A percentile compares a stretch with the other conserved stretches of the same genome.
These are phyloP conservation scores for Gandaritis pyraliata DNA, from an alignment of 2,888 invertebrate species.

Conservation along the genomic window DNA sequence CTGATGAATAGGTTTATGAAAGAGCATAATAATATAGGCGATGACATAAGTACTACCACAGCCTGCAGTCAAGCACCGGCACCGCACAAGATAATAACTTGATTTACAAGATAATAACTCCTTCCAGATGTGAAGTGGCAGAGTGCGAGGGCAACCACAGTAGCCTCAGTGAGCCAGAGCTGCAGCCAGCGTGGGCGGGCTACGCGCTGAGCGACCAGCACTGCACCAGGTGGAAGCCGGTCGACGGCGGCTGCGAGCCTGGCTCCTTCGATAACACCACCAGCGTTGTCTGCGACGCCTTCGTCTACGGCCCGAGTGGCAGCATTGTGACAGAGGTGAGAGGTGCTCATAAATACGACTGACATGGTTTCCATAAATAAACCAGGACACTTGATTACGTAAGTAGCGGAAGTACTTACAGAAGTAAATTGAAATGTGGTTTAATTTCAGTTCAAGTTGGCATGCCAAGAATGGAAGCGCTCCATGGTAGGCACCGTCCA, in stretches of 20 bases:
- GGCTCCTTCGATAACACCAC: slow-evolving; percentile 67
- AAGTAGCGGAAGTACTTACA: too few relatives aligned
- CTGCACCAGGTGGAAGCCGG: slow-evolving; percentile 55
- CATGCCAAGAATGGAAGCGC: slow-evolving; percentile 87
- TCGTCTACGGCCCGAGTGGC: slow-evolving; percentile 75
- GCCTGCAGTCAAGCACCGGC: too few relatives aligned
- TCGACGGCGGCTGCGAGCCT: slow-evolving; percentile 55
- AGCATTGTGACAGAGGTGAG: slow-evolving; percentile 83
- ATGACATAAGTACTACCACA: too few relatives aligned
- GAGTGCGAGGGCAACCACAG: slow-evolving; percentile 75
- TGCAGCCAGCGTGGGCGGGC: slow-evolving; percentile 56
- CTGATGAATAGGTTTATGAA: too few relatives aligned
- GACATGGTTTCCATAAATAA: too few relatives aligned
- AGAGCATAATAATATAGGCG: too few relatives aligned
- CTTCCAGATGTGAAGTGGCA: slow-evolving; percentile 76
- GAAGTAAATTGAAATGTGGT: neutral
- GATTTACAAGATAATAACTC: neutral
- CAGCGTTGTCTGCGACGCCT: slow-evolving; percentile 63
- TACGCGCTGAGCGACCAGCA: slow-evolving; percentile 61
- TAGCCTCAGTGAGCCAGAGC: slow-evolving; percentile 44
- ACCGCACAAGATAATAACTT: too few relatives aligned
- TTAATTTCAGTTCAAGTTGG: slow-evolving; percentile 82
- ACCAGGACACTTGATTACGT: too few relatives aligned
- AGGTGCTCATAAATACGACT: too few relatives aligned
- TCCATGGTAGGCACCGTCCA: slow-evolving; percentile 87